A percentile compares a stretch with the other conserved stretches of the same genome.
Evolutionary conservation across 2,797 vertebrate genomes (phyloP).

Genomic region (Labeo calbasu): DNA sequence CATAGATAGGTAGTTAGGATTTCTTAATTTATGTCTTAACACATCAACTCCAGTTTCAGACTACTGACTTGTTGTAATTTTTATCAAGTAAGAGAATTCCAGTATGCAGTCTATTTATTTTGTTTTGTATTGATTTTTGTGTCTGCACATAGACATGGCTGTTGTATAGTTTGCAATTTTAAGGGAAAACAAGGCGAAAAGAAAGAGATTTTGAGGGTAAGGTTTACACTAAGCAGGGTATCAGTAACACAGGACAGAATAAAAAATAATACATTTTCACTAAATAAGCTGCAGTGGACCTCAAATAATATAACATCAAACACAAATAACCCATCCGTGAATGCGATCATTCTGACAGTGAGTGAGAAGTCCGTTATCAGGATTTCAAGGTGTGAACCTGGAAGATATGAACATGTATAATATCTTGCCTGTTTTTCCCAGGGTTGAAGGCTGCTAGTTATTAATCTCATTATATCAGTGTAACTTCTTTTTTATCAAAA

Average conservation of each 20-base stretch:
- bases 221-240: slow-evolving; percentile 3
- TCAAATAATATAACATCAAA: background rate
- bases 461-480: slow-evolving; percentile 56
- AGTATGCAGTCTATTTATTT: slow-evolving; percentile 71
- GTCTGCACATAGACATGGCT: slow-evolving; percentile 39
- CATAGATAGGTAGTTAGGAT: slow-evolving; percentile 67
- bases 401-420: slow-evolving; percentile 1
- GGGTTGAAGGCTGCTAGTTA: slow-evolving; percentile 35
- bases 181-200: slow-evolving; percentile 16
- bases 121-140: slow-evolving; percentile 58
- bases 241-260: slow-evolving; percentile 10
- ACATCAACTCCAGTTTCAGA: slow-evolving; percentile 65
- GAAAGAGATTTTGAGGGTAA: slow-evolving; percentile 25
- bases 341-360: background rate
- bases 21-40: slow-evolving; percentile 68
- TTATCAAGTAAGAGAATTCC: slow-evolving; percentile 64
- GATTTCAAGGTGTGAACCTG: slow-evolving; percentile 5
- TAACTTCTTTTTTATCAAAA: slow-evolving; percentile 59
- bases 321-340: background rate
- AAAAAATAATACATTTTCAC: background rate
- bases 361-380: background rate
- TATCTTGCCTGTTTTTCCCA: slow-evolving; percentile 11
- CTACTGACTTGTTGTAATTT: slow-evolving; percentile 68
- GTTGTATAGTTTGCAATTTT: slow-evolving; percentile 44
- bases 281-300: slow-evolving; percentile 7